Evolutionary conservation across 1,140 invertebrate genomes (phyloP).

Genomic region (Drosophila bocqueti): DNA sequence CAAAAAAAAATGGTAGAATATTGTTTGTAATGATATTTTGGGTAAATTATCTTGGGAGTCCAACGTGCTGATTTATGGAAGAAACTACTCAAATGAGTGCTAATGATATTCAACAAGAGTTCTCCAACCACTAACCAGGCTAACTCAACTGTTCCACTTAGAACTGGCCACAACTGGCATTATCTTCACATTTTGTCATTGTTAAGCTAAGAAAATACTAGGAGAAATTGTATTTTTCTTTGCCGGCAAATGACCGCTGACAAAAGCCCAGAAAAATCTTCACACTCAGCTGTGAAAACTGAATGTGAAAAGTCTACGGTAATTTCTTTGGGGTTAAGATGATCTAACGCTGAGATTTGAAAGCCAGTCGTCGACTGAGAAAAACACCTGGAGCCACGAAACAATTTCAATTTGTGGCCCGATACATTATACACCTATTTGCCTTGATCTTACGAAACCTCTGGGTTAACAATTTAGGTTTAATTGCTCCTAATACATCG

Average conservation of each 20-base stretch:
- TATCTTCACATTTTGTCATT: slow-evolving; percentile 40
- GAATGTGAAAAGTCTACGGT: slow-evolving; percentile 61
- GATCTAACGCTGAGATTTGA: slow-evolving; percentile 21
- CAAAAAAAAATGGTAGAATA: slow-evolving; percentile 4
- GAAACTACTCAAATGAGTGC: not conserved
- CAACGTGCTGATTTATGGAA: not conserved
- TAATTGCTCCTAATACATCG: slow-evolving; percentile 9
- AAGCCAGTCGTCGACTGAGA: slow-evolving; percentile 13
- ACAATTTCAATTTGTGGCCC: not conserved
- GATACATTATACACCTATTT: slow-evolving; percentile 1
- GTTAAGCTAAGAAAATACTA: slow-evolving; percentile 11
- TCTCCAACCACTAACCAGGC: slow-evolving; percentile 10
- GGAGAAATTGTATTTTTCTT: slow-evolving; percentile 20
- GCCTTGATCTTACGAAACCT: not conserved
- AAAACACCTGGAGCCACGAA: slow-evolving; percentile 1
- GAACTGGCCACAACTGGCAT: slow-evolving; percentile 10
- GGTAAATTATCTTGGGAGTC: slow-evolving; percentile 2
- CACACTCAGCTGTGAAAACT: slow-evolving; percentile 62
- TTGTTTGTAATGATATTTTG: slow-evolving; percentile 15
- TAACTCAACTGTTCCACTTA: slow-evolving; percentile 22
- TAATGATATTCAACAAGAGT: slow-evolving; percentile 5
- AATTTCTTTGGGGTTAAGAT: slow-evolving; percentile 36
- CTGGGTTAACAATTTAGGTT: not conserved
- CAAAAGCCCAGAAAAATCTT: slow-evolving; percentile 40
- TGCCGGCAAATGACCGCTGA: slow-evolving; percentile 11